These are phyloP conservation scores for Formica exsecta DNA, from an alignment of 1,140 invertebrate species.

Conservation along the genomic window DNA sequence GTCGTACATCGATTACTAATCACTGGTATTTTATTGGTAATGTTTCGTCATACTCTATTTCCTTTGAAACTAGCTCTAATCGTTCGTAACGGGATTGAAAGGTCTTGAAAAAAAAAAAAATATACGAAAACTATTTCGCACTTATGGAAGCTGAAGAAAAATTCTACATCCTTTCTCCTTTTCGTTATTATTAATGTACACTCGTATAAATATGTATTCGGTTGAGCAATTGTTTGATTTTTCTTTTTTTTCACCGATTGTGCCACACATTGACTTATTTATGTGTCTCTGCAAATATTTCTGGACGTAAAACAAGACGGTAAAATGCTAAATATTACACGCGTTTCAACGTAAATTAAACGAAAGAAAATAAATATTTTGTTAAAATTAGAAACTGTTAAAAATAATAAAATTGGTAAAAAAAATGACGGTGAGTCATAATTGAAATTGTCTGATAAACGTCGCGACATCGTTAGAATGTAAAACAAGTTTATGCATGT, in stretches of 20 bases:
- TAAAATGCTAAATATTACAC: background rate
- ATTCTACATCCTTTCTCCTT: background rate
- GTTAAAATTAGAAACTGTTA: background rate
- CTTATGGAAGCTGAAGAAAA: background rate
- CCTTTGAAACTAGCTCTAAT: background rate
- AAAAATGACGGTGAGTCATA: background rate
- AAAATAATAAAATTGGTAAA: background rate
- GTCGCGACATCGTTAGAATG: background rate
- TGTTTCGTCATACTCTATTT: background rate
- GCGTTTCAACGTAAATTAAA: background rate
- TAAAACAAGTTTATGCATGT: background rate
- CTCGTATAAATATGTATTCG: background rate
- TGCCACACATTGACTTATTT: background rate
- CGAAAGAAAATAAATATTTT: background rate
- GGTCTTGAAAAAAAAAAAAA: background rate
- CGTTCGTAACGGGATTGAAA: background rate
- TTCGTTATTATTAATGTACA: background rate
- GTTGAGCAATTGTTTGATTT: background rate
- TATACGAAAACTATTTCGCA: background rate
- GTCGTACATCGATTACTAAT: background rate
- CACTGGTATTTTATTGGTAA: background rate
- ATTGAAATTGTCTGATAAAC: background rate
- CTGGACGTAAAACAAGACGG: too few species aligned
- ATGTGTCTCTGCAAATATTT: constrained; percentile 14
- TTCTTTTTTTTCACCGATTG: background rate